phyloP scores from a whole-genome alignment of 2,888 invertebrate species.

The Clivina fossor region DNA sequence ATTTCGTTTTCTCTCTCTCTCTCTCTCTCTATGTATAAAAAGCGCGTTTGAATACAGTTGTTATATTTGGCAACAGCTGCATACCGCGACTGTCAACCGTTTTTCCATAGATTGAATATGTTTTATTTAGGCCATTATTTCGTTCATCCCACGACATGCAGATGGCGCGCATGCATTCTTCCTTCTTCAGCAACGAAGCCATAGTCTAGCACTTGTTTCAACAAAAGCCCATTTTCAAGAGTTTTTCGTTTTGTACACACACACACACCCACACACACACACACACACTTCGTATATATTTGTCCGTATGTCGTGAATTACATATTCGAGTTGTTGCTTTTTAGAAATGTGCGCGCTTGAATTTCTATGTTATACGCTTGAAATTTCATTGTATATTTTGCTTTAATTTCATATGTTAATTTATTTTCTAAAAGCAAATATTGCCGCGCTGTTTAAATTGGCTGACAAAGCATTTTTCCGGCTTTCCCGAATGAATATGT shows the following conservation, averaged over 20 bases:
- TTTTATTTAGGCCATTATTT: conserved; percentile 31
- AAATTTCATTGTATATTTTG: too few relatives aligned
- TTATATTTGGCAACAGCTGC: conserved; percentile 29
- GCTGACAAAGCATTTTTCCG: too few relatives aligned
- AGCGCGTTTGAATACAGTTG: conserved; percentile 34
- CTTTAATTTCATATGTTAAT: too few relatives aligned
- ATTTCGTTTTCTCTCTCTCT: too few relatives aligned
- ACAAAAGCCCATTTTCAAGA: neutral
- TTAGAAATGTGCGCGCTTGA: neutral
- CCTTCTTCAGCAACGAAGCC: neutral
- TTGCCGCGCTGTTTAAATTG: too few relatives aligned
- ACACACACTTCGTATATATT: too few relatives aligned
- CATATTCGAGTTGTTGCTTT: too few relatives aligned
- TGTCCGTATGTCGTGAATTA: too few relatives aligned
- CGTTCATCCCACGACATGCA: conserved; percentile 3
- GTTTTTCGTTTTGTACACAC: neutral
- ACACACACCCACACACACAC: neutral
- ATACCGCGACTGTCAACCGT: conserved; percentile 18
- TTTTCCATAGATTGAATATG: conserved; percentile 32
- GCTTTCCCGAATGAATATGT: too few relatives aligned
- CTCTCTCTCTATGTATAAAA: too few relatives aligned
- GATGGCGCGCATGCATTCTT: too few relatives aligned
- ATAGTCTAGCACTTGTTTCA: neutral
- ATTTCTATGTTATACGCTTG: conserved; percentile 5
- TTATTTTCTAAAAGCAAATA: conserved; percentile 21